Base-by-base conservation (phyloP, 2,888 invertebrate genomes). In the Heliconius aoede region DNA sequence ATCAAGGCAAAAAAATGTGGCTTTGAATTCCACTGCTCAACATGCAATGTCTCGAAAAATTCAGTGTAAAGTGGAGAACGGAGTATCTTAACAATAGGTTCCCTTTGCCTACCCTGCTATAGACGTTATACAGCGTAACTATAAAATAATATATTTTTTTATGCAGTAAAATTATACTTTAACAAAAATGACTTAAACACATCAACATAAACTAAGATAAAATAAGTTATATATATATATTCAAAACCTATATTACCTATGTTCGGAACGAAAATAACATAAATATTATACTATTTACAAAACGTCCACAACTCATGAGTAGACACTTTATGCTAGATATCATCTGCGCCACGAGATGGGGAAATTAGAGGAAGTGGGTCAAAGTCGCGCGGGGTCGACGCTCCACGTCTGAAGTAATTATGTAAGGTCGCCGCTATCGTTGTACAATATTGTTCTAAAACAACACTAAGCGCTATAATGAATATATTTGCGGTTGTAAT, bases 291-390 rank as follows among this genome's bases (percentile, higher is more conserved):
- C 24, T 65, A 36, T 65, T 24, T 65, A 61, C 21, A 60, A 9
- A 58, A 9, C 46, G 60, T 26, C 40, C n/a, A 28, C 58, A 60
- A 68, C 18, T 60, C 58, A 55, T 24, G 32, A 40, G 60, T 28
- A 61, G 40, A 69, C 64, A 64, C 69, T 74, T 73, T 51, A 68
- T 61, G 62, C 55, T 32, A 68, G 68, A 69, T 79, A 71, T 89
- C 88, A 89, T 89, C 87, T 88, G 85, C 83, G 86, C 72, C 64
- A 77, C 90, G 91, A 92, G 90, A 88, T 90, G 89, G 85, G 46
- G 91, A 90, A 93, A 94, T 94, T 93, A 94, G 90, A 89, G 89
- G 87, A 93, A 93, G 89, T 94, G 86, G 94, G 94, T 94, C 94
- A 94, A 94, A 94, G 94, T 94, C 94, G 90, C 86, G 86, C 85